Evolutionary conservation across 2,113 vertebrate genomes (phyloP).

Genomic region (Sinocyclocheilus maitianheensis): DNA sequence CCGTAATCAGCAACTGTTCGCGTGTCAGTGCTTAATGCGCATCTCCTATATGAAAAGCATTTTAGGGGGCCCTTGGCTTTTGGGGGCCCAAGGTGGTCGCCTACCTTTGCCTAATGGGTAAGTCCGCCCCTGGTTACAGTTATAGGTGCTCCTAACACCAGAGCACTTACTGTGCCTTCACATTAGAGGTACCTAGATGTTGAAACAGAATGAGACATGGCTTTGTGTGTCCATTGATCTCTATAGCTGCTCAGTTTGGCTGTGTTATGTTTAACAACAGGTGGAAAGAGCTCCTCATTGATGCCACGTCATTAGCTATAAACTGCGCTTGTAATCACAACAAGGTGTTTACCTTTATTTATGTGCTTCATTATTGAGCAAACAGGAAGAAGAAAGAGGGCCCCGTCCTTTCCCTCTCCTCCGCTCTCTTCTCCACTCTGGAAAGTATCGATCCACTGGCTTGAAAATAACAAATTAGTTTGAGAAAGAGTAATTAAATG

Average conservation of each 20-base stretch:
- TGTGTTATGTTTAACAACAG: conserved; percentile 34
- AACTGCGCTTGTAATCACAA: conserved; percentile 66
- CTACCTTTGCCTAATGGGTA: no score
- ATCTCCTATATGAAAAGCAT: no score
- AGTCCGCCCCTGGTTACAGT: no score
- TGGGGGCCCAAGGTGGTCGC: no score
- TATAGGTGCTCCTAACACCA: neutral
- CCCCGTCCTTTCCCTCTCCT: conserved; percentile 54
- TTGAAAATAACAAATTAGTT: conserved; percentile 71
- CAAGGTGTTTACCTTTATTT: conserved; percentile 66
- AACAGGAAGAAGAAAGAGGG: conserved; percentile 63
- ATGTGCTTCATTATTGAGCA: conserved; percentile 67
- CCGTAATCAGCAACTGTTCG: no score
- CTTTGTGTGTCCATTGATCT: neutral
- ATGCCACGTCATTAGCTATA: conserved; percentile 67
- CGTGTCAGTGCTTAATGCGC: no score
- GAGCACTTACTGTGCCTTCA: neutral
- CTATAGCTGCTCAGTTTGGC: neutral
- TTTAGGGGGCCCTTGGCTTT: no score
- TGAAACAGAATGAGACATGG: neutral
- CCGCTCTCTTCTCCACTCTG: conserved; percentile 59
- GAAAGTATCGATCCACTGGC: conserved; percentile 69
- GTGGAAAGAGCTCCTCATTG: conserved; percentile 65
- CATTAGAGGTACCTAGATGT: neutral
- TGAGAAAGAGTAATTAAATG: conserved; percentile 60